phyloP scores from a whole-genome alignment of 2,797 vertebrate genomes.

The Sebastes steindachneri region DNA sequence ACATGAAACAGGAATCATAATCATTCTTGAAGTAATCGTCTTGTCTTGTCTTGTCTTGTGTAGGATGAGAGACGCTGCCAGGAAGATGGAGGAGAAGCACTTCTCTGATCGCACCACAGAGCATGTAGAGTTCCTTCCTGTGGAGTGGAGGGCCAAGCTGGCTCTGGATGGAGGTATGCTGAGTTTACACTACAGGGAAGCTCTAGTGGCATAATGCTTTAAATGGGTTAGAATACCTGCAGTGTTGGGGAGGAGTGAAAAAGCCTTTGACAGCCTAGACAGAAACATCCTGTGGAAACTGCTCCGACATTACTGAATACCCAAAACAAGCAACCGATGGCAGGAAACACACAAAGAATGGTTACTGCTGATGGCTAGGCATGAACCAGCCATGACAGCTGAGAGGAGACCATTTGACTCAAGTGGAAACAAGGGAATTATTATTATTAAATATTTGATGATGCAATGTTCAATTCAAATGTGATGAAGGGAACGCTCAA shows the following conservation, averaged over 20 bases:
- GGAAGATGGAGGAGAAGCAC: slow-evolving; percentile 96
- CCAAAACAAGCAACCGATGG: neutral
- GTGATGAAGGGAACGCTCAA: no score
- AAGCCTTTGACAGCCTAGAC: no score
- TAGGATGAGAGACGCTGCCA: slow-evolving; percentile 96
- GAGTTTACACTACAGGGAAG: no score
- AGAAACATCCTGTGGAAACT: no score
- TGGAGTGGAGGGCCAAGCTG: slow-evolving; percentile 97
- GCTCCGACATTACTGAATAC: no score
- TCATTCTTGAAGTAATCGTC: neutral
- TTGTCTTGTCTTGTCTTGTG: neutral
- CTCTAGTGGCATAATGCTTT: no score
- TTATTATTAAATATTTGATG: no score
- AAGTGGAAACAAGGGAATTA: neutral
- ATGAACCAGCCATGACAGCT: neutral
- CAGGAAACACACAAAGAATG: neutral
- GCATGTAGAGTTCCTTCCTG: slow-evolving; percentile 96
- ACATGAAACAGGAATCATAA: slow-evolving; percentile 13
- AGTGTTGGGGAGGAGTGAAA: no score
- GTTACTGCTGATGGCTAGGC: no score
- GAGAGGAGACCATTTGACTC: neutral
- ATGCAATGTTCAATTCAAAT: no score
- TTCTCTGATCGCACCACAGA: slow-evolving; percentile 89
- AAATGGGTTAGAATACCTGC: no score
- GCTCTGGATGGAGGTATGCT: slow-evolving; percentile 93